Conservation (phyloP, 2,113 vertebrate genomes). For the Martes martes region DNA sequence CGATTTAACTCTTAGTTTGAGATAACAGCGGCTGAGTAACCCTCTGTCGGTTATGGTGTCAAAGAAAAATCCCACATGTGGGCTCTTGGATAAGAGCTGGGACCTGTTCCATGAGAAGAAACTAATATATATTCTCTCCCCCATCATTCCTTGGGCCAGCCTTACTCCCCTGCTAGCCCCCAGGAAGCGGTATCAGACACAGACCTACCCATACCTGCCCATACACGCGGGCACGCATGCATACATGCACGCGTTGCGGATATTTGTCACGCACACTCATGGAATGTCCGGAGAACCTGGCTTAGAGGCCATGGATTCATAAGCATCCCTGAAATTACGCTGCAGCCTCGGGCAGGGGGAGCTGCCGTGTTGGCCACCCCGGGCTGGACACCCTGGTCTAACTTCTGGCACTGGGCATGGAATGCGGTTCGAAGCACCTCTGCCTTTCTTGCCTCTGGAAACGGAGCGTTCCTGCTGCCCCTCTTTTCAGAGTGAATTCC, state of each 20-base stretch:
- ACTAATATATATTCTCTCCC: neutral
- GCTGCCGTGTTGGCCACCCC: neutral
- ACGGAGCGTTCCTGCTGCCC: neutral
- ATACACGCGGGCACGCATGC: neutral
- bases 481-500: neutral
- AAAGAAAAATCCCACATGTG: constrained; percentile 87
- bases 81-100: constrained; percentile 83
- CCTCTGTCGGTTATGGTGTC: constrained; percentile 84
- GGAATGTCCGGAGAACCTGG: neutral
- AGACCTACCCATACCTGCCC: neutral
- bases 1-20: constrained; percentile 84
- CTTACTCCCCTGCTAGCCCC: neutral
- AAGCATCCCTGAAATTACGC: neutral
- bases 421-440: neutral
- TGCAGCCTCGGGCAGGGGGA: neutral
- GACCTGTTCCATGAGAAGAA: constrained; percentile 73
- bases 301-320: neutral
- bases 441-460: neutral
- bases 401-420: neutral
- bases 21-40: constrained; percentile 84
- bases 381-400: no score
- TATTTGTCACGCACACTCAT: neutral
- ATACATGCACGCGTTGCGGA: neutral
- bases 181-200: neutral
- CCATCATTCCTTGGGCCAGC: neutral